Conservation (phyloP, 2,888 invertebrate species). For the Hanleya hanleyi region DNA sequence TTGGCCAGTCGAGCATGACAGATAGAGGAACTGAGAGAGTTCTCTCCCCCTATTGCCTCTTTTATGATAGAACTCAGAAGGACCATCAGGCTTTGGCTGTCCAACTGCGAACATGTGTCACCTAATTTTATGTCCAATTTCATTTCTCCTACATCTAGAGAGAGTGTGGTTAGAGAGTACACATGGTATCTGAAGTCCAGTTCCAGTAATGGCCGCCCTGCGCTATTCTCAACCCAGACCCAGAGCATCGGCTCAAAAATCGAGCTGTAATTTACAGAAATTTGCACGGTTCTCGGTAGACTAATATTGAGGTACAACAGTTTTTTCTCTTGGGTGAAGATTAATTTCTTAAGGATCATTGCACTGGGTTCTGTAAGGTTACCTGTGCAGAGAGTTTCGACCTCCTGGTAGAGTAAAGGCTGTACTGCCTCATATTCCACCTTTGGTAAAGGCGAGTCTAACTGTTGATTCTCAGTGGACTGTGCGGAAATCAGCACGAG, state of each 20-base stretch:
- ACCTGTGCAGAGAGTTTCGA: not conserved
- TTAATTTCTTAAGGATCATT: not conserved
- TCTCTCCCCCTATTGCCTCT: not conserved
- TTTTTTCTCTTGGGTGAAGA: not conserved
- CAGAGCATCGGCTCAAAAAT: conserved; percentile 1
- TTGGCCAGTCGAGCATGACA: conserved; percentile 10
- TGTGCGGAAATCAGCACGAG: not conserved
- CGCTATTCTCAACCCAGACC: conserved; percentile 13
- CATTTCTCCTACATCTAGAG: not conserved
- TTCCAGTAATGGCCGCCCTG: conserved; percentile 13
- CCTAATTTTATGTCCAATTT: conserved; percentile 2
- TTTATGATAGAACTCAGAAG: not conserved
- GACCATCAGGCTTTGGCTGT: not conserved
- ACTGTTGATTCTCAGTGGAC: not conserved
- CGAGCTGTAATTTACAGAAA: not conserved
- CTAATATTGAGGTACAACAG: conserved; percentile 3
- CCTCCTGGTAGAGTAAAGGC: not conserved
- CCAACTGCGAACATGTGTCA: not conserved
- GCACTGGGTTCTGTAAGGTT: not conserved
- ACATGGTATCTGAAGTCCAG: conserved; percentile 8
- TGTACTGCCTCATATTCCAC: not conserved
- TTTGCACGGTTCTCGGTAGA: not conserved
- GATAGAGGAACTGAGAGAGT: not conserved
- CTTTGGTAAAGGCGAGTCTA: not conserved
- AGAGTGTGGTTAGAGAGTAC: conserved; percentile 2